phyloP scores from a whole-genome alignment of 2,888 invertebrate genomes.

The Sphaerophoria taeniata region DNA sequence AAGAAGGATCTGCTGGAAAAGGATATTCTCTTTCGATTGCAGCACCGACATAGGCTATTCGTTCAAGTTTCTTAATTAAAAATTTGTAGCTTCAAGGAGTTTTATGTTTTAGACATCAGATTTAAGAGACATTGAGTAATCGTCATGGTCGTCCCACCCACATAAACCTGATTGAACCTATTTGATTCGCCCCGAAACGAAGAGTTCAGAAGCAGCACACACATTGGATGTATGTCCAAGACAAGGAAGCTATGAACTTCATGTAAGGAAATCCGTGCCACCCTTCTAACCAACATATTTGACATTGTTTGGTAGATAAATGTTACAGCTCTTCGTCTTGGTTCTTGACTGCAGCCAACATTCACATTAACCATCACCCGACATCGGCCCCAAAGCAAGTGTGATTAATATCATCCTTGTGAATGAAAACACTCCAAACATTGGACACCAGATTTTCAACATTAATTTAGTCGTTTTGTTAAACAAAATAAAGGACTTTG shows the following conservation, averaged over 20 bases:
- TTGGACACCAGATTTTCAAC: constrained; percentile 60
- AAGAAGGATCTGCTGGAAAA: too few relatives aligned
- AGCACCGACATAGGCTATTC: too few relatives aligned
- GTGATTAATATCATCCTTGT: too few relatives aligned
- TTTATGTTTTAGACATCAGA: too few relatives aligned
- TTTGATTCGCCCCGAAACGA: constrained; percentile 18
- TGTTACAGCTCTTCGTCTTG: not conserved
- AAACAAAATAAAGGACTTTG: constrained; percentile 37
- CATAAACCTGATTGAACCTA: constrained; percentile 30
- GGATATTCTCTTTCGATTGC: too few relatives aligned
- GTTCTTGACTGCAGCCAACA: too few relatives aligned
- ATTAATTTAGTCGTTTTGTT: constrained; percentile 64
- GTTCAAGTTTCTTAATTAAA: too few relatives aligned
- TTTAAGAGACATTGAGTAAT: constrained; percentile 28
- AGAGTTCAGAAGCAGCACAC: not conserved
- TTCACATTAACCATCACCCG: not conserved
- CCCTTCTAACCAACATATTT: constrained; percentile 19
- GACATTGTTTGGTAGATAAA: not conserved
- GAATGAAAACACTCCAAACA: constrained; percentile 25
- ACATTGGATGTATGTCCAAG: not conserved
- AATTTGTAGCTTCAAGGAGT: too few relatives aligned
- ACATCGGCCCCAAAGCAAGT: constrained; percentile 38
- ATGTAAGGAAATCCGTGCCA: constrained; percentile 9
- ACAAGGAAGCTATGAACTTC: not conserved
- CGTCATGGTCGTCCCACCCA: constrained; percentile 6